phyloP scores from a whole-genome alignment of 2,113 vertebrate species.

The Pogonocichla stellata region DNA sequence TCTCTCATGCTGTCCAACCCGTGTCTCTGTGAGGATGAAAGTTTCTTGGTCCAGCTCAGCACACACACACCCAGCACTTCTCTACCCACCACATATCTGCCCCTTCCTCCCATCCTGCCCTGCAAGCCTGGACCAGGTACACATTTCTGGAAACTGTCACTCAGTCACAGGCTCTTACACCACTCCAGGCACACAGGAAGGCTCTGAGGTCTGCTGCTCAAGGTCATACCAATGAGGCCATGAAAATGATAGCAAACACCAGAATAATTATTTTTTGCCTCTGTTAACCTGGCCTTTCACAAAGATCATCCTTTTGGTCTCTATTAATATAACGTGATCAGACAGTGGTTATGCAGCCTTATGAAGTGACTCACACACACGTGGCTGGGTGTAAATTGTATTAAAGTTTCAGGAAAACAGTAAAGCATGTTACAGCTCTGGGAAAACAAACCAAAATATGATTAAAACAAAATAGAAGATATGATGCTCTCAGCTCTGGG shows the following conservation, averaged over 20 bases:
- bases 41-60: neutral
- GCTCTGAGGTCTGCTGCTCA: neutral
- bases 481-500: neutral
- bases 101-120: neutral
- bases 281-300: neutral
- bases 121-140: neutral
- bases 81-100: rapidly evolving
- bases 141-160: neutral
- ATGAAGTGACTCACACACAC: neutral
- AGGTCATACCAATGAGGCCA: neutral
- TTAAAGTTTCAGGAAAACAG: neutral
- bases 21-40: neutral
- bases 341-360: neutral
- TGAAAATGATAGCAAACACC: neutral
- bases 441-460: neutral
- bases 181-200: neutral
- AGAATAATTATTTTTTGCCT: neutral
- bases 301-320: neutral
- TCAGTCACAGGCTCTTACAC: neutral
- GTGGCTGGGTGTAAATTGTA: neutral
- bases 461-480: neutral
- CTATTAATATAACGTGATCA: neutral
- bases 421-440: neutral
- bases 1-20: neutral
- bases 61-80: rapidly evolving